These are phyloP conservation scores for Paramormyrops hopkinsi DNA, from an alignment of 2,797 vertebrate genomes.

Conservation along the genomic window DNA sequence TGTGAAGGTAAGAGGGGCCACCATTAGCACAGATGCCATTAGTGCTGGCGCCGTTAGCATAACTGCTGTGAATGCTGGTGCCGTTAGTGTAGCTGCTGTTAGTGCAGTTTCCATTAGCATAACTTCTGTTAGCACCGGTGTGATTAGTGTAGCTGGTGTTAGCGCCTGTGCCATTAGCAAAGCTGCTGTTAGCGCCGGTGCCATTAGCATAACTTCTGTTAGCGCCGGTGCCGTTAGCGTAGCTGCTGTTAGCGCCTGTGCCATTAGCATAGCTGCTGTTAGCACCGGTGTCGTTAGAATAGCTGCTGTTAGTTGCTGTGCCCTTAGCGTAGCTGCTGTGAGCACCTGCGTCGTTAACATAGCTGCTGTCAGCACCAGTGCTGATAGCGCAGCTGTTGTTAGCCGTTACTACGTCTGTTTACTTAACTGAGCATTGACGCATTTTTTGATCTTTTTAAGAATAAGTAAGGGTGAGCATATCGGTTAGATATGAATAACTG, in stretches of 20 bases:
- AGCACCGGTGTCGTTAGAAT: neutral
- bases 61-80: neutral
- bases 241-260: neutral
- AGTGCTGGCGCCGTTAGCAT: too few species aligned
- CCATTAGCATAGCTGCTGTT: neutral
- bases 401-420: neutral
- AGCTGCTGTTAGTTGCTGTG: neutral
- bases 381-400: neutral
- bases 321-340: neutral
- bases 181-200: neutral
- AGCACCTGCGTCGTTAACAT: neutral
- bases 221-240: neutral
- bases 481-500: neutral
- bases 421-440: neutral
- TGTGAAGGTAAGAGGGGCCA: constrained; percentile 61
- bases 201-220: neutral
- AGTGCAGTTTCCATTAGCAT: neutral
- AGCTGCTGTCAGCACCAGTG: neutral
- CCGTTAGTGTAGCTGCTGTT: neutral
- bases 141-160: neutral
- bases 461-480: neutral
- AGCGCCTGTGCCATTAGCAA: neutral
- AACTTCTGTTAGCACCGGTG: neutral
- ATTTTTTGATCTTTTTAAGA: neutral
- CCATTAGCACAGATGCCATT: neutral